phyloP scores from a whole-genome alignment of 1,140 invertebrate species.

The Drosophila serrata region DNA sequence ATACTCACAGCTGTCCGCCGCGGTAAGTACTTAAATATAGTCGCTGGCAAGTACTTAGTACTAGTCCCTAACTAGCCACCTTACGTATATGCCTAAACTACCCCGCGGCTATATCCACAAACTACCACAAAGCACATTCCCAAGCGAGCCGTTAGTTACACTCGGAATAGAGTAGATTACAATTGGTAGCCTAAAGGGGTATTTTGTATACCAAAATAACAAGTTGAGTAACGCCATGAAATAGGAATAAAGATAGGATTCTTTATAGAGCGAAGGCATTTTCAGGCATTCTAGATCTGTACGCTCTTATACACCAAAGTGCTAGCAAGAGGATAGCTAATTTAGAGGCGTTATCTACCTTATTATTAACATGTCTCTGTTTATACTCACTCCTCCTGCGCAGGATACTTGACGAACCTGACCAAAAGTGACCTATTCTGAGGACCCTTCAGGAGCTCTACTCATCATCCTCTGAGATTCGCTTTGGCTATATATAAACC shows the following conservation, averaged over 20 bases:
- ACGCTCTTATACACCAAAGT: not conserved
- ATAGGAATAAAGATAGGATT: not conserved
- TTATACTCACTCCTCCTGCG: not conserved
- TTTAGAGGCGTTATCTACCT: not conserved
- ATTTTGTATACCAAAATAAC: not conserved
- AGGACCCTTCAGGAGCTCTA: not conserved
- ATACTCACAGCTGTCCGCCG: conserved; percentile 93
- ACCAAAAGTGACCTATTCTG: not conserved
- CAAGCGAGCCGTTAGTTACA: conserved; percentile 7
- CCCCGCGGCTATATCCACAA: not conserved
- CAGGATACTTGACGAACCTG: not conserved
- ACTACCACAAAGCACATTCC: conserved; percentile 3
- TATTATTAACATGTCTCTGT: not conserved
- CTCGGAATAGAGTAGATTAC: not conserved
- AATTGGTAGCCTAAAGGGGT: not conserved
- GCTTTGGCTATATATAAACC: not conserved
- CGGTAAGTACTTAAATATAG: conserved; percentile 88
- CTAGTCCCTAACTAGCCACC: conserved; percentile 19
- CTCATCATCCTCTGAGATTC: not conserved
- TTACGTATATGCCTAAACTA: conserved; percentile 16
- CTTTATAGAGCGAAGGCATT: too few species aligned
- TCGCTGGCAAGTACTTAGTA: conserved; percentile 26
- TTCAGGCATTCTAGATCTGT: not conserved
- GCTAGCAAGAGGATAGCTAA: not conserved
- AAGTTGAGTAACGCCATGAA: not conserved